Base-by-base conservation (phyloP, 2,888 invertebrate species). In the Tachina fera region DNA sequence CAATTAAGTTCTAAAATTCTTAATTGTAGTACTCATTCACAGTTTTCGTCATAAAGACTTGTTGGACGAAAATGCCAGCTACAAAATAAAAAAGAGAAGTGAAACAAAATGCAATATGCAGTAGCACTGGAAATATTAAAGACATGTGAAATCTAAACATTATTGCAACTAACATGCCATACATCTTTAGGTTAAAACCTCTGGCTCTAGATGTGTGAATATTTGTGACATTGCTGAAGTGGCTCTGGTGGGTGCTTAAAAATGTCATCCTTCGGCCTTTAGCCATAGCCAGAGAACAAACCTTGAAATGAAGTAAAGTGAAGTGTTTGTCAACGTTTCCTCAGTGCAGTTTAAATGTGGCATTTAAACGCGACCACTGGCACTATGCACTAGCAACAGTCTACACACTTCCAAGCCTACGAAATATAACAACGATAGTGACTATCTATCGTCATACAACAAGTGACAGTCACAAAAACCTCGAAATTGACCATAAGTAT, bases 401-500 rank as follows among this genome's bases (percentile, higher is more conserved):
- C 14, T 39, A 45, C 13, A 56, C 31, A 47, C 58, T 72, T 16
- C 8, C 45, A 13, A 58, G 60, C 19, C 75, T 43, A n/a, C n/a
- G n/a, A 74, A 43, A 74, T 75, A 45, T 61, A 76, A 76, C 70
- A 65, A 71, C 45, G 51, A 67, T 71, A 41, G 56, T 43, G 49
- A 31, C 31, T 31, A 31, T 31, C 31, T 56, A 39, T 49, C 43
- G 53, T 51, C 65, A 43, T 65, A 77, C 63, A 84, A 81, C 90
- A 90, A 90, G 89, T 90, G 91, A 91, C 91, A 91, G 89, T 89
- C 90, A 45, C 49, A 89, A 14, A 75, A 91, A 91, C 90, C 91
- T 90, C 91, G 90, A 90, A 83, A 91, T 90, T 91, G 91, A 91
- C 91, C 91, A 90, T 89, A 91, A 91, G 89, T 88, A 87, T 87